Evolutionary conservation across 2,888 invertebrate genomes (phyloP), one percentile per base, ranked within the genome.

Genomic region (Hirtodrosophila cameraria): DNA sequence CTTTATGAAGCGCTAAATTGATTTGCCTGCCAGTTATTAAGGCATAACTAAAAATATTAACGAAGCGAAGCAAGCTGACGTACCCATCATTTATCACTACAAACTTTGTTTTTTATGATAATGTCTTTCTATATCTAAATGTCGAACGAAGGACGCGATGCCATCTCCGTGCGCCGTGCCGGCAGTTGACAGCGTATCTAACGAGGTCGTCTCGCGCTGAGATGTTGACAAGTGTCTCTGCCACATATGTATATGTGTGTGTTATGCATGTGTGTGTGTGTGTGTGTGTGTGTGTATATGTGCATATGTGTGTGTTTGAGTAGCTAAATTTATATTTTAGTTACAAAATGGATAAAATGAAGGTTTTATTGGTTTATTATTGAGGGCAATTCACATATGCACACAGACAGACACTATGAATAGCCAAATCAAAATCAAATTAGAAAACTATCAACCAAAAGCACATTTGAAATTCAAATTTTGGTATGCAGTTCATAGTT

Each of bases 1-100:
- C 54, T 77, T 79, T 63, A 67, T 84, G 80, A 67, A 72, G 85
- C 82, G 85, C 78, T 61, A 80, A 80, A 80, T 80, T 80, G 80
- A 80, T 80, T 80, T 70, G 82, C 62, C 73, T 63, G 81, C 69
- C 79, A 55, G 77, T 74, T 74, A 79, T 79, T 77, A 78, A 70
- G 73, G 82, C 82, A 81, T 70, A 75, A 81, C 82, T 81, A 78
- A 78, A 81, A 81, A 73, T 81, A 84, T 80, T 81, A 84, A 81
- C 72, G 70, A 81, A 57, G 64, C 70, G 45, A 42, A 45, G 59
- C 62, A 48, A 65, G 61, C 59, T 75, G 82, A 75, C 79, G 61
- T 60, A 49, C 27, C 46, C 73, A 78, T 84, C 85, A 84, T 80
- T 84, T 80, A 84, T 84, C 80, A 84, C 82, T 70, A 43, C 30